These are phyloP conservation scores for Enteromius treurensis DNA, from an alignment of 2,797 vertebrate genomes.

Conservation along the genomic window DNA sequence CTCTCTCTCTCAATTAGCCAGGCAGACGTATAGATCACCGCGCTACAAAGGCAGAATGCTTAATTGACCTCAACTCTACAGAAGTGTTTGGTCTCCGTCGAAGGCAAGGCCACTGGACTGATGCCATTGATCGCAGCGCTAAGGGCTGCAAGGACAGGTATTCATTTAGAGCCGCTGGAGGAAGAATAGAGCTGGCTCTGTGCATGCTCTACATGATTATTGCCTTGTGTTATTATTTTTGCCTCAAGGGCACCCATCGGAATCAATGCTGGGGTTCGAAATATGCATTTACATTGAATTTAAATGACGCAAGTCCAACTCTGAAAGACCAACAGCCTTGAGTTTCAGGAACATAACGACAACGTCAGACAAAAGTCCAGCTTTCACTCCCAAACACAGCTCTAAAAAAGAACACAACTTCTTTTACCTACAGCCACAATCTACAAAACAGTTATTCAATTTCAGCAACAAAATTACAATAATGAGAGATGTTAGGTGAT, in stretches of 20 bases:
- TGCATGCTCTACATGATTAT: slow-evolving; percentile 50
- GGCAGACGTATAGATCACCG: slow-evolving; percentile 48
- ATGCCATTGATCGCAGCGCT: slow-evolving; percentile 48
- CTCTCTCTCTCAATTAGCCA: slow-evolving; percentile 31
- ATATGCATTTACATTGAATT: slow-evolving; percentile 43
- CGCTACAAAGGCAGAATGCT: slow-evolving; percentile 56
- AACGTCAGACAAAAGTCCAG: not conserved
- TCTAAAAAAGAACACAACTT: not conserved
- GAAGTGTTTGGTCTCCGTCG: slow-evolving; percentile 51
- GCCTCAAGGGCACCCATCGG: slow-evolving; percentile 45
- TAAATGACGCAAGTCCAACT: slow-evolving; percentile 29
- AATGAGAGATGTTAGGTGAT: not conserved
- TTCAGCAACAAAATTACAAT: not conserved
- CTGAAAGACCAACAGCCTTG: slow-evolving; percentile 18
- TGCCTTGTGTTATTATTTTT: slow-evolving; percentile 56
- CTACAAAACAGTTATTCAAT: not conserved
- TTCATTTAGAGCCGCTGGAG: slow-evolving; percentile 41
- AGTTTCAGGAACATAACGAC: not conserved
- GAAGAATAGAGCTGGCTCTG: slow-evolving; percentile 15
- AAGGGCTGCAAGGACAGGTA: slow-evolving; percentile 47
- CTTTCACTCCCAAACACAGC: not conserved
- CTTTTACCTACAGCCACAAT: not conserved
- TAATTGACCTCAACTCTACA: slow-evolving; percentile 57
- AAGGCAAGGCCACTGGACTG: slow-evolving; percentile 49
- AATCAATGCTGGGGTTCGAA: slow-evolving; percentile 47